Conservation (phyloP, 2,113 vertebrate genomes). For the Pipa parva region DNA sequence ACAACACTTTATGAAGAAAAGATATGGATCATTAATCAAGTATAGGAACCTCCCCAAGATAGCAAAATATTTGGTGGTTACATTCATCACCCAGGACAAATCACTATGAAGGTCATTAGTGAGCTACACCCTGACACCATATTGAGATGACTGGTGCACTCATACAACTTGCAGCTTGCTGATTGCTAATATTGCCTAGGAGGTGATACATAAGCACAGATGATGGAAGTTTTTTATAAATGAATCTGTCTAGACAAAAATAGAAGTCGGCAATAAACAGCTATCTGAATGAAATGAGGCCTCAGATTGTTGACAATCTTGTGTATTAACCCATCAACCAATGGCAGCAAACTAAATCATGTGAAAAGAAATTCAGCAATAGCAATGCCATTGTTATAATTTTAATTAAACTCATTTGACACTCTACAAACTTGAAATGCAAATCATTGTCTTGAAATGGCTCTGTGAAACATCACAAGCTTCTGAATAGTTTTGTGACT, state of each 20-base stretch:
- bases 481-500: no score
- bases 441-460: no score
- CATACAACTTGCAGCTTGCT: not conserved
- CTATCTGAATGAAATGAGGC: not conserved
- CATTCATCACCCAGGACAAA: constrained; percentile 3
- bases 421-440: no score
- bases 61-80: not conserved
- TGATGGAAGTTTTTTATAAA: constrained; percentile 3
- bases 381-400: no score
- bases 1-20: not conserved
- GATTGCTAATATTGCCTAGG: not conserved
- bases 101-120: not conserved
- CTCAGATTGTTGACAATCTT: not conserved
- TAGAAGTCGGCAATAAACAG: not conserved
- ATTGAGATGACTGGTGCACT: constrained; percentile 23
- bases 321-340: no score
- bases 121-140: constrained; percentile 1
- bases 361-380: no score
- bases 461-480: no score
- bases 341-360: no score
- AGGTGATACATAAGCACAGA: no score
- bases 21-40: constrained; percentile 3
- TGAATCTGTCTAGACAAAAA: not conserved
- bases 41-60: not conserved
- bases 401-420: no score